Base-by-base conservation (phyloP, 2,797 vertebrate genomes). In the Pterois miles region DNA sequence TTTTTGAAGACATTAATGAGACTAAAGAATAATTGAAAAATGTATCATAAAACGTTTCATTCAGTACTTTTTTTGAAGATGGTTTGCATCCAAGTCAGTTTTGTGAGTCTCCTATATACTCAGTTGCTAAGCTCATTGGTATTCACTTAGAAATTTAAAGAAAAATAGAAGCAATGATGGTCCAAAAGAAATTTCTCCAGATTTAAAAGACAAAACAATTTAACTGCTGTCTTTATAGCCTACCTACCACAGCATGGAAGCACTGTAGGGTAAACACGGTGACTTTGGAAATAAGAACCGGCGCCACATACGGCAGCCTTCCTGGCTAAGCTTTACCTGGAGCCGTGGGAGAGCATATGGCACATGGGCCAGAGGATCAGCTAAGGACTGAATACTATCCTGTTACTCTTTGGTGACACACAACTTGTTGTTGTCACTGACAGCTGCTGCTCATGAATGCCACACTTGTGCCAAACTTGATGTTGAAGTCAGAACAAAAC, bases 281-380 rank as follows among this genome's bases (percentile, higher is more conserved):
- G 23, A 23, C 50, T 25, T 13, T 20, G 58, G 16, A 66, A 75
- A 83, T 6, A 40, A 80, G 69, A 83, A 65, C 23, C 65, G 8
- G 2, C 14, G 67, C 43, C 43, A 46, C 43, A 20, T 46, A 46
- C 18, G 1, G 43, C 18, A 46, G 18, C 60, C 56, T 68, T 43
- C 82, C 74, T 84, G 72, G 65, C 82, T 50, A 76, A 84, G 77
- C 78, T 67, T 66, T 70, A 91, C 91, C 87, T 83, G 86, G 50
- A 89, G 88, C 86, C 50, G 13, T 54, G 70, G 83, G 72, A 64
- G 46, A 86, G 31, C 92, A 92, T 86, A 89, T 92, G 91, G 89
- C 76, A 84, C 83, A 84, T 73, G 85, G 76, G 34, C 78, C 83
- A 4, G 18, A 73, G 87, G 72, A 86, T 86, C 83, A 64, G 62